phyloP scores from a whole-genome alignment of 2,797 vertebrate species.

The Hemibagrus guttatus region DNA sequence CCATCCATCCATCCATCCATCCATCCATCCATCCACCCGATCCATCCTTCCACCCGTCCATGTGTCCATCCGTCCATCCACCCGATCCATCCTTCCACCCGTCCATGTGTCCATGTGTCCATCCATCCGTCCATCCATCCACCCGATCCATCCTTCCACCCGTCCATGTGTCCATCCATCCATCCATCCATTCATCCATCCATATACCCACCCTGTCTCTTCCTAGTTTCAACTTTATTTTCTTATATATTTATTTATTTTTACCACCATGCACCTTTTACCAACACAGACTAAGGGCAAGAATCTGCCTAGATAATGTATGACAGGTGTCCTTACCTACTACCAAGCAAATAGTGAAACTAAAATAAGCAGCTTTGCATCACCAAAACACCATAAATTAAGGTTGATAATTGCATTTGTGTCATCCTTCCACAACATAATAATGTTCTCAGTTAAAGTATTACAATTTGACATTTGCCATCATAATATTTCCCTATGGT shows the following conservation, averaged over 20 bases:
- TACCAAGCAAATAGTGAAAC: neutral
- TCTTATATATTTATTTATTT: too few species aligned
- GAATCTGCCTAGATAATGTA: neutral
- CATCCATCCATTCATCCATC: too few species aligned
- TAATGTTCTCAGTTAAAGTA: constrained; percentile 35
- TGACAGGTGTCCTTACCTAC: neutral
- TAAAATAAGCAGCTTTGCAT: neutral
- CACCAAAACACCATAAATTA: neutral
- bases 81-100: too few species aligned
- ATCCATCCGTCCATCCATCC: neutral
- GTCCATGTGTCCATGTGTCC: neutral
- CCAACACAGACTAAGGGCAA: too few species aligned
- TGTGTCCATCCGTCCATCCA: too few species aligned
- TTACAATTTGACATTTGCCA: constrained; percentile 48
- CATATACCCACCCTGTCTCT: neutral
- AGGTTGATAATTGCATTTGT: neutral
- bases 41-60: too few species aligned
- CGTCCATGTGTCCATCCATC: too few species aligned
- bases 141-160: neutral
- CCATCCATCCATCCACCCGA: too few species aligned
- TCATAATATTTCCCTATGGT: constrained; percentile 36
- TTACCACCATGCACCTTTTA: neutral
- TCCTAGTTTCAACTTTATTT: neutral
- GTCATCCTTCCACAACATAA: constrained; percentile 22
- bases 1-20: too few species aligned